phyloP scores from a whole-genome alignment of 1,140 invertebrate species.

The Charaxes varanes region DNA sequence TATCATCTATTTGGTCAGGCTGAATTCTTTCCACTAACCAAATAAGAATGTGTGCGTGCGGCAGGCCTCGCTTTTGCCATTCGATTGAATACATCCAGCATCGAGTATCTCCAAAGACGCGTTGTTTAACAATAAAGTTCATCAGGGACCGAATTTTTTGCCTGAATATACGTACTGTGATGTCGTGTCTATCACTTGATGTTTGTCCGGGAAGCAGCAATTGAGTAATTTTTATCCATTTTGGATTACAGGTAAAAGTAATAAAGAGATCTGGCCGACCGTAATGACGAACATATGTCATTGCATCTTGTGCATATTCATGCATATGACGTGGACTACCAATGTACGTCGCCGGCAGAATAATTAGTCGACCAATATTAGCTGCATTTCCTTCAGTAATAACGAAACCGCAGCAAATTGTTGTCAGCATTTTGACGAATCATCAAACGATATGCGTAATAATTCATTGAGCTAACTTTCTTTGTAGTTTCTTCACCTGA shows the following conservation, averaged over 20 bases:
- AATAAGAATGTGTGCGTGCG: slow-evolving; percentile 21
- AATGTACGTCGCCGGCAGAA: neutral
- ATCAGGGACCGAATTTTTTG: slow-evolving; percentile 21
- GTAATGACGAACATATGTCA: neutral
- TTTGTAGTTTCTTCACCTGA: too few relatives aligned
- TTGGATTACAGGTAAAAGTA: neutral
- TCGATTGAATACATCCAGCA: slow-evolving; percentile 24
- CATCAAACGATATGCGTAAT: too few relatives aligned
- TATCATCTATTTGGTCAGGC: slow-evolving; percentile 60
- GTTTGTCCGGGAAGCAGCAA: slow-evolving; percentile 13
- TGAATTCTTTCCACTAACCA: slow-evolving; percentile 35
- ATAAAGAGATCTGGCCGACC: neutral
- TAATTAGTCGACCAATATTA: slow-evolving; percentile 1
- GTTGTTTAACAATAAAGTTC: slow-evolving; percentile 16
- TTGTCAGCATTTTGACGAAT: too few relatives aligned
- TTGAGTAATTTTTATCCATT: slow-evolving; percentile 9
- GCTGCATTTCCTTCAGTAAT: too few relatives aligned
- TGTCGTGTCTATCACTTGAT: neutral
- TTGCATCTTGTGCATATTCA: neutral
- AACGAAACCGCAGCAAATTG: too few relatives aligned
- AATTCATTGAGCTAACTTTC: too few relatives aligned
- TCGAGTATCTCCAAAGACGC: slow-evolving; percentile 19
- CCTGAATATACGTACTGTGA: slow-evolving; percentile 7
- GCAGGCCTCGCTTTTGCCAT: slow-evolving; percentile 22
- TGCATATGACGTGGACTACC: neutral